Conservation (phyloP, 2,113 vertebrate genomes). For the Otolemur garnettii region DNA sequence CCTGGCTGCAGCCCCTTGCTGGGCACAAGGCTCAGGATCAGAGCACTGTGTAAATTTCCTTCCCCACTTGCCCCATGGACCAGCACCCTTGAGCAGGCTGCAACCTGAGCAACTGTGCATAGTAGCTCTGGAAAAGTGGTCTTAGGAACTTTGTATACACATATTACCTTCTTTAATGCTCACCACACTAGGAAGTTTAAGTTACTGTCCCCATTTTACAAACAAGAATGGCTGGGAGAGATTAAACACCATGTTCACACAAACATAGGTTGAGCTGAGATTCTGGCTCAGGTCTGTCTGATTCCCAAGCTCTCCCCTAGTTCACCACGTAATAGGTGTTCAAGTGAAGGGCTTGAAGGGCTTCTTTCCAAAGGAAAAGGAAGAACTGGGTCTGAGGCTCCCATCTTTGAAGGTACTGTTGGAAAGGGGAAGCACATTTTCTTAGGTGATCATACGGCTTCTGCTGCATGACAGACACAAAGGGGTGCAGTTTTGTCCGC, state of each 20-base stretch:
- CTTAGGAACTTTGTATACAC: background rate
- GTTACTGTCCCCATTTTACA: background rate
- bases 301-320: background rate
- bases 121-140: background rate
- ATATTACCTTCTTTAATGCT: background rate
- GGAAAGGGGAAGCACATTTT: background rate
- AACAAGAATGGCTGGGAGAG: background rate
- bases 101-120: background rate
- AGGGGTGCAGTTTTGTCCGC: background rate
- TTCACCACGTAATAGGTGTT: background rate
- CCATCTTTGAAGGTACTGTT: background rate
- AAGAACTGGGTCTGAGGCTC: background rate
- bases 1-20: background rate
- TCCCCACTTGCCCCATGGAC: accelerated
- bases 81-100: background rate
- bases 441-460: background rate
- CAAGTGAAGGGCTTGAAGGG: background rate
- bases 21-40: background rate
- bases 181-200: background rate
- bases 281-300: background rate
- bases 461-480: background rate
- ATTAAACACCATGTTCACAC: background rate
- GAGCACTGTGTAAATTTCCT: background rate
- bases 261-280: background rate
- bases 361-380: background rate